Base-by-base conservation (phyloP, 2,888 invertebrate genomes). In the Acanthacorydalis orientalis region DNA sequence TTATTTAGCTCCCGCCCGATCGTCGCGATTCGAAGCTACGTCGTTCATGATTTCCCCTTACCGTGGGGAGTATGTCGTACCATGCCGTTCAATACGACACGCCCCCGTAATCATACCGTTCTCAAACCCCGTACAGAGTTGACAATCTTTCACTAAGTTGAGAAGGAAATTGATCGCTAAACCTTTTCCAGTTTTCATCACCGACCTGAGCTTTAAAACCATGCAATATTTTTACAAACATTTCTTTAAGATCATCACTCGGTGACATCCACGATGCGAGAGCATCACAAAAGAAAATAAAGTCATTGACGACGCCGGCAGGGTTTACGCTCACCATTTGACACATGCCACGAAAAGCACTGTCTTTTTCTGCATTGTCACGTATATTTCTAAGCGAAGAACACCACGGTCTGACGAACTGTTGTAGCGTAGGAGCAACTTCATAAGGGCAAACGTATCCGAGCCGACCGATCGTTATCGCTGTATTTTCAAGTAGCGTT, bases 381-480 rank as follows among this genome's bases (percentile, higher is more conserved):
- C 95, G 82, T 55, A 98, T 95, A 68, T 96, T 96, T 55, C 97
- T 83, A 60, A 98, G 73, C 44, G 96, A 91, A 53, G 85, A 83
- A 63, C 96, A 96, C 90, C 97, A 97, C 78, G 93, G 92, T 75
- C 93, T 86, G 72, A 98, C 88, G 82, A 98, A 93, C 75, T 90
- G 88, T 74, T 89, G 88, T 78, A 98, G 85, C 76, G 83, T 84
- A 72, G 93, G 93, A 72, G 95, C 91, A 75, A 96, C 91, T 77
- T 95, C 92, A 76, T 91, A 88, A 67, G 97, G 93, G 80, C 96
- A 97, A 74, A 95, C 92, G 78, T 86, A 90, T 78, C 97, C 97
- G 76, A 98, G 86, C 73, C 96, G 92, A 79, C 98, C 97, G 77
- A 98, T 90, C 74, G 97, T 95, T 73, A 98, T 95, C 73, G 97